Percentiles rank a stretch among this genome's conserved stretches.
These are phyloP conservation scores for Tridacna crocea DNA, from an alignment of 2,888 invertebrate genomes.

Conservation along the genomic window DNA sequence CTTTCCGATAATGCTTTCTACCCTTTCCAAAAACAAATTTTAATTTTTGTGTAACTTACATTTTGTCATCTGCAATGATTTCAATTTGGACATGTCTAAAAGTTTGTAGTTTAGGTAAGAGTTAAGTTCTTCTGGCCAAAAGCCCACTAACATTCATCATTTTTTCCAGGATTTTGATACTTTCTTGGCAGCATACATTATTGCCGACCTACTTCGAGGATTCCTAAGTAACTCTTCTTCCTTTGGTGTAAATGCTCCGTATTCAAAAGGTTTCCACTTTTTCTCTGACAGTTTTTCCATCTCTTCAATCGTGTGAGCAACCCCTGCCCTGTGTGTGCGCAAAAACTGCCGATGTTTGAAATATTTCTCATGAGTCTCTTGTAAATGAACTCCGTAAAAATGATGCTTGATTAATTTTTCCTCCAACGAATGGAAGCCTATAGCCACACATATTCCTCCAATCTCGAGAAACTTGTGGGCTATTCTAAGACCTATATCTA, in stretches of 20 bases:
- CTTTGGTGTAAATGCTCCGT: slow-evolving; percentile 91
- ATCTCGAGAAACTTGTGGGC: slow-evolving; percentile 90
- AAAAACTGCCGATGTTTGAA: slow-evolving; percentile 84
- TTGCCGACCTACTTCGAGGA: slow-evolving; percentile 94
- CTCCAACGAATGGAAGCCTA: slow-evolving; percentile 97
- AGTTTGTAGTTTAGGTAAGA: not conserved
- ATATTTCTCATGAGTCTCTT: slow-evolving; percentile 61
- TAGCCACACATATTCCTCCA: slow-evolving; percentile 91
- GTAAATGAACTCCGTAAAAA: slow-evolving; percentile 85
- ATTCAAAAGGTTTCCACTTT: slow-evolving; percentile 92
- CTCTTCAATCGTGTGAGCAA: slow-evolving; percentile 87
- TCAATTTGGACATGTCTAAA: too few species aligned
- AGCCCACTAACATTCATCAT: not conserved
- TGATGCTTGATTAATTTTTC: slow-evolving; percentile 97
- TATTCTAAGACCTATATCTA: slow-evolving; percentile 93
- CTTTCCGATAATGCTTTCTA: too few species aligned
- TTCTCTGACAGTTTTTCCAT: slow-evolving; percentile 87
- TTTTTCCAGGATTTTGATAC: not conserved
- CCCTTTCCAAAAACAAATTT: too few species aligned
- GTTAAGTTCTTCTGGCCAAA: not conserved
- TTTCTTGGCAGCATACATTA: slow-evolving; percentile 93
- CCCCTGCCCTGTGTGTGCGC: slow-evolving; percentile 80
- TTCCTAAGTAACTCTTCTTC: slow-evolving; percentile 91
- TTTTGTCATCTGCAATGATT: too few species aligned
- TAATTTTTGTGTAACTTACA: too few species aligned